Conservation (phyloP, 35 echinoderm and acorn worm genomes). For the Lytechinus variegatus region DNA sequence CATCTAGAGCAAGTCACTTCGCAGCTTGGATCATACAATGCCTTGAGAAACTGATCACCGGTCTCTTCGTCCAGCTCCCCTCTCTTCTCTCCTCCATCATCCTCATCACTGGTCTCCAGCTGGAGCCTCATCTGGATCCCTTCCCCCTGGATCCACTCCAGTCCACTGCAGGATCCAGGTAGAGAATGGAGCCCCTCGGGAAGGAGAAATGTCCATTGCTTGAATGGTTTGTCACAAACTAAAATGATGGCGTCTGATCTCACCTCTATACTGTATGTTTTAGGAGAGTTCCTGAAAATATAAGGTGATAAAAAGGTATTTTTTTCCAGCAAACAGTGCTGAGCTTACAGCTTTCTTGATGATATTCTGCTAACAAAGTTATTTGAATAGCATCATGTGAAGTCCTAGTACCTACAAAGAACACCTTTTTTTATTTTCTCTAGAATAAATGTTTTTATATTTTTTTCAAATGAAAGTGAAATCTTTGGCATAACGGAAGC, state of each 20-base stretch:
- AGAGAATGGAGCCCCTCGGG: conserved; percentile 22
- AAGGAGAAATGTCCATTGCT: not conserved
- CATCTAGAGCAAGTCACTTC: conserved; percentile 18
- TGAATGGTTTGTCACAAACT: not conserved
- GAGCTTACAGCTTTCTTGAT: too few relatives aligned
- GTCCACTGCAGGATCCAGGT: conserved; percentile 57
- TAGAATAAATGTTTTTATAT: too few relatives aligned
- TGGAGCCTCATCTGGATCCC: conserved; percentile 71
- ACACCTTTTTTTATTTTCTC: too few relatives aligned
- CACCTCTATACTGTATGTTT: not conserved
- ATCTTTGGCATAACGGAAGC: too few relatives aligned
- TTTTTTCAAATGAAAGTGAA: too few relatives aligned
- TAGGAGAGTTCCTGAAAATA: not conserved
- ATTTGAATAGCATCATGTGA: too few relatives aligned
- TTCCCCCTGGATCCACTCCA: conserved; percentile 58
- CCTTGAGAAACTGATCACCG: conserved; percentile 27
- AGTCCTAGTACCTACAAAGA: too few relatives aligned
- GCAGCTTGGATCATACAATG: not conserved
- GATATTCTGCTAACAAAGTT: too few relatives aligned
- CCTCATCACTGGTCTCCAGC: conserved; percentile 3
- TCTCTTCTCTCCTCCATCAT: not conserved
- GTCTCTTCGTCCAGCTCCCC: conserved; percentile 18
- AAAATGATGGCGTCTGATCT: not conserved
- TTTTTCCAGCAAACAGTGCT: too few relatives aligned
- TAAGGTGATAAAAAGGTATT: not conserved